phyloP scores from a whole-genome alignment of 2,888 invertebrate genomes.

The Lepidocyrtinus sp. region DNA sequence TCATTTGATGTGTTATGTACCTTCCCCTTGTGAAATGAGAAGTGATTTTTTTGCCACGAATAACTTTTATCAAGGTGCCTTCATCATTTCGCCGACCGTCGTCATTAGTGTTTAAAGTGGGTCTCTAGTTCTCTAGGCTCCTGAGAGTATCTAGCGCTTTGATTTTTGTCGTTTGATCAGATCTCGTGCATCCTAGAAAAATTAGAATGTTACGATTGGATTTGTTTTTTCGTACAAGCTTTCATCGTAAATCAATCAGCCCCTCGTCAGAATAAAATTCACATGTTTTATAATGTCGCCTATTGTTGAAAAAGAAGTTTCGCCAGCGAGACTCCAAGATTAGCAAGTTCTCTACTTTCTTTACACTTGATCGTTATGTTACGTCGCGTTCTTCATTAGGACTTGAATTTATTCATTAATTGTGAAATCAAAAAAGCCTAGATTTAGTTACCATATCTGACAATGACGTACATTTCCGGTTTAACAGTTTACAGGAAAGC shows the following conservation, averaged over 20 bases:
- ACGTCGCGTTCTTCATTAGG: background rate
- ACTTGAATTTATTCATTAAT: background rate
- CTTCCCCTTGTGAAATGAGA: background rate
- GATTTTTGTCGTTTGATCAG: background rate
- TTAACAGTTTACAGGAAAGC: conserved; percentile 5
- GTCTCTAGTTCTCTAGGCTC: background rate
- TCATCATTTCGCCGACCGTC: background rate
- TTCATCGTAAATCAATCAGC: background rate
- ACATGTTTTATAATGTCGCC: background rate
- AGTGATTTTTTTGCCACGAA: background rate
- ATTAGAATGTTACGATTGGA: background rate
- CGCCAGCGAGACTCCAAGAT: too few species aligned
- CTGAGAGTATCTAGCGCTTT: background rate
- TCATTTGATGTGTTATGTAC: background rate
- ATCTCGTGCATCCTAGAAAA: background rate
- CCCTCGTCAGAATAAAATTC: too few species aligned
- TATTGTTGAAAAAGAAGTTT: too few species aligned
- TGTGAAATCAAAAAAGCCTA: background rate
- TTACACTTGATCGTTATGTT: background rate
- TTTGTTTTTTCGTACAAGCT: background rate
- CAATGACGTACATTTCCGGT: conserved; percentile 20
- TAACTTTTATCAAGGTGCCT: background rate
- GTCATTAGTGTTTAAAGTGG: background rate
- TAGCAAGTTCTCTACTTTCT: too few species aligned
- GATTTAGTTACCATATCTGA: too few species aligned